Evolutionary conservation across 2,113 vertebrate species (phyloP), one percentile per base, ranked within the genome.

Genomic region (Loxodonta africana): DNA sequence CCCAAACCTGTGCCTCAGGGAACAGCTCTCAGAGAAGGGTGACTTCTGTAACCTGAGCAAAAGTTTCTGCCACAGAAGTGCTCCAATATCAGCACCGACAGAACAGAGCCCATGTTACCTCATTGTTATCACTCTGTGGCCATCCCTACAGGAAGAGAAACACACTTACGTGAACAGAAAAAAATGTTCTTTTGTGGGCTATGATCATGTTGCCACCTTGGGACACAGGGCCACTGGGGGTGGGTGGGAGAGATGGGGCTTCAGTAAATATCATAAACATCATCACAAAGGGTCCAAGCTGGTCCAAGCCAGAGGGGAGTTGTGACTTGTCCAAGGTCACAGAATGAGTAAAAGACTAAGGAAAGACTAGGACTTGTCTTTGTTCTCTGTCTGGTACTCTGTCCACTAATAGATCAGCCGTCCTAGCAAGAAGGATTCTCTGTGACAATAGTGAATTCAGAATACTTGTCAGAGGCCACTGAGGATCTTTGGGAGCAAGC

Each of bases 361-460:
- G 73, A 9, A 73, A 76, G 26, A 51, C 26, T 21, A 48, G 41
- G 60, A 12, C 84, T 46, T 87, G 21, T 57, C 48, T 53, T 85
- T 90, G 33, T 67, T 51, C 63, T 87, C 8, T 1, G 8, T 53
- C n/a, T 63, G 28, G n/a, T 67, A 62, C 37, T 83, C 77, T 73
- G 44, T 23, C n/a, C 65, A 73, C 33, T 88, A 57, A 33, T 2
- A 80, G 11, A 77, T 62, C 69, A 83, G 26, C 57, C 28, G 2
- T 28, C 77, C 80, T 48, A 17, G 41, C 73, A 53, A 65, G 88
- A 90, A 87, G 48, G 44, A 83, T 83, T 94, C 87, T 90, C 48
- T 81, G 60, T 93, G 73, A 90, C 53, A 84, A 53, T 17, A 71
- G 23, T 26, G 85, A 88, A 30, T 48, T 95, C 92, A 94, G 69